Evolutionary conservation across 2,888 invertebrate species (phyloP).

Genomic region (Rotaria magnacalcarata): DNA sequence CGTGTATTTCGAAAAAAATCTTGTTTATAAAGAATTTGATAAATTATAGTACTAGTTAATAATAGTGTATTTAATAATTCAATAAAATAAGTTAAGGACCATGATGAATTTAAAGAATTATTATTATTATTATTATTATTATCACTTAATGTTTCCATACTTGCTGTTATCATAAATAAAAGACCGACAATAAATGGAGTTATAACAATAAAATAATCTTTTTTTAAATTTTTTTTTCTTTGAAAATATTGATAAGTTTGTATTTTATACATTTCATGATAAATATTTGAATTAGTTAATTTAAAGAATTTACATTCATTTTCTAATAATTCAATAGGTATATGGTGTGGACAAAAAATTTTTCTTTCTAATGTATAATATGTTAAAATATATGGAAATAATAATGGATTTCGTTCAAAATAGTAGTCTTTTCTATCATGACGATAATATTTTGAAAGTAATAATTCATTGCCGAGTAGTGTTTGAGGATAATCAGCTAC

Average conservation of each 20-base stretch:
- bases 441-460: not conserved
- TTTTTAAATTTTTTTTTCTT: not conserved
- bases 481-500: not conserved
- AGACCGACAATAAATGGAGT: not conserved
- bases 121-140: not conserved
- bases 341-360: not conserved
- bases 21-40: not conserved
- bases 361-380: constrained; percentile 30
- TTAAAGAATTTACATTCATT: not conserved
- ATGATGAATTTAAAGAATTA: not conserved
- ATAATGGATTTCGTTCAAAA: constrained; percentile 35
- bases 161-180: not conserved
- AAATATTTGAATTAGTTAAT: not conserved
- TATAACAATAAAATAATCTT: not conserved
- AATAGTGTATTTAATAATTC: not conserved
- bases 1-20: not conserved
- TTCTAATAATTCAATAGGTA: not conserved
- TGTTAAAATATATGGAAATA: constrained; percentile 33
- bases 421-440: not conserved
- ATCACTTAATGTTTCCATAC: not conserved
- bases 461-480: not conserved
- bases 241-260: not conserved
- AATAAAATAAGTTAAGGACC: not conserved
- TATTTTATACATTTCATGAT: not conserved
- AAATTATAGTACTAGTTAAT: not conserved